Base-by-base conservation (phyloP, 2,888 invertebrate species). In the Andrena chrysosceles region DNA sequence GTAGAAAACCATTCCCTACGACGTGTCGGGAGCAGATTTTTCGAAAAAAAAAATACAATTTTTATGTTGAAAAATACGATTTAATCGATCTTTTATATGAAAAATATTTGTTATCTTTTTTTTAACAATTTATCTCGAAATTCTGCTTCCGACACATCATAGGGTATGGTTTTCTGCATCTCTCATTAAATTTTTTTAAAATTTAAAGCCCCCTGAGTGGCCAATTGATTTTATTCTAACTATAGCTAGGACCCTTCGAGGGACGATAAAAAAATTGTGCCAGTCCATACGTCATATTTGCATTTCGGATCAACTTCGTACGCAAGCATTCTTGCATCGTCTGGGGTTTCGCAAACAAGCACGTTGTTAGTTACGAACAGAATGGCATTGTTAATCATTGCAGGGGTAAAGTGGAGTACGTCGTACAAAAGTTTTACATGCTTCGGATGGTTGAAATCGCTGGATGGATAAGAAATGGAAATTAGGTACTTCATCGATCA, bases 361-460 rank as follows among this genome's bases (percentile, higher is more conserved):
- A 99, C 98, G 95, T 99, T 99, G 93, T 98, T 99, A 86, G 99
- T 99, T 23, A 98, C 99, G 95, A 98, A 99, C 89, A 99, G 96
- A 69, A 99, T 97, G 0, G 99, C 99, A 90, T 98, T 97, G 92
- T 97, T 97, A 91, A 99, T 98, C 91, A 16, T 42, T 16, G 97
- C 97, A 42, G 96, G 96, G 3, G 98, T 98, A 94, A 97, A 98
- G 87, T 98, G 97, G 48, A 99, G 96, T 81, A 99, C 98, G 95
- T 99, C 99, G 94, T 98, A 98, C 23, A 99, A 95, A 49, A 99
- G 95, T 94, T 98, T 98, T 63, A 99, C 99, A 94, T 98, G 98
- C 91, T 96, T 96, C 0, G 98, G 98, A 89, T 98, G 97, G 76
- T 96, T 96, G 78, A 99, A 98, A 92, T 97, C 97, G 83, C 98